Base-by-base conservation (phyloP, 2,888 invertebrate species). In the Aplocera efformata region DNA sequence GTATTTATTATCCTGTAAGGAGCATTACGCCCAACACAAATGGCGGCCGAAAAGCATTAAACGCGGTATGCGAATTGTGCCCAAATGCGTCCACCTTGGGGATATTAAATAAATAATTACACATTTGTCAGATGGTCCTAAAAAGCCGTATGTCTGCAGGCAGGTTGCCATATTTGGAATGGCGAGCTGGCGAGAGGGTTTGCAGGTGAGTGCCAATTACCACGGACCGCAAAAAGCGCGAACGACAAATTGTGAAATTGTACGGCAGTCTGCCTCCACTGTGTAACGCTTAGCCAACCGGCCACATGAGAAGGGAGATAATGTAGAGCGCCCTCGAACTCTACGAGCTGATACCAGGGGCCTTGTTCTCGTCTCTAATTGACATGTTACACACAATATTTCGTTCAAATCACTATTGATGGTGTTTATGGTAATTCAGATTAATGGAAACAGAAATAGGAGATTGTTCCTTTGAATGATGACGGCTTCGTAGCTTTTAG, bases 81-180 rank as follows among this genome's bases (percentile, higher is more conserved):
- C 86, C 85, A 82, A 86, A 85, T 64, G 56, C 60, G 80, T 69
- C 67, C 52, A 48, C 47, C 56, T 59, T 61, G 59, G 72, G 70
- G 75, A 79, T 84, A 86, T 86, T 84, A 85, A 85, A 86, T 86
- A 86, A 84, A 86, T 88, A 86, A 86, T 88, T 86, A 86, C 84
- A 84, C 86, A 88, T 88, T 88, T 88, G 86, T 88, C 86, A 85
- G 82, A 79, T 83, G 76, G 64, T 67, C 70, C 75, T 81, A 86
- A 85, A 83, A 85, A 86, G 80, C 76, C 67, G 72, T 74, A 72
- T 75, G 79, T 69, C 72, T 67, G 67, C 67, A 59, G 60, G 52
- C 76, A 46, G 55, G 74, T 67, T 66, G 63, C 86, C 85, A 63
- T 86, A 83, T 86, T 80, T 73, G 86, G 86, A 46, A 50, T 57